Percentiles rank a stretch among this genome's conserved stretches.
These are phyloP conservation scores for Papilio polytes DNA, from an alignment of 1,140 invertebrate species.

Conservation along the genomic window DNA sequence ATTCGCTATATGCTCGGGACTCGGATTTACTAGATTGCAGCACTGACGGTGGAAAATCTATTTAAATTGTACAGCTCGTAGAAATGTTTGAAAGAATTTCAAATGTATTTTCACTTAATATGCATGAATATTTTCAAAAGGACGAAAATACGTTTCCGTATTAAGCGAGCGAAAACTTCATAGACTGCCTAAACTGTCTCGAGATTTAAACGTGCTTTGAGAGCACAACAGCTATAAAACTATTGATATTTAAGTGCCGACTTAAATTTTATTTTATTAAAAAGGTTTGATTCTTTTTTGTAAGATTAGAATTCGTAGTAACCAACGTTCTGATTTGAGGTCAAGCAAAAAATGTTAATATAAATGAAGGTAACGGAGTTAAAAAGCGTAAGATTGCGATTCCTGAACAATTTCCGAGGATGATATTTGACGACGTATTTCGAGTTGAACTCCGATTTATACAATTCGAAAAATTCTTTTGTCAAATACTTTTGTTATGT, in stretches of 20 bases:
- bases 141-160: neutral
- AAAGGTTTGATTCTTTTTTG: neutral
- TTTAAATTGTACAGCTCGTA: constrained; percentile 21
- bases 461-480: neutral
- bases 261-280: no score
- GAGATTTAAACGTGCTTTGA: neutral
- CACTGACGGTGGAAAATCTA: constrained; percentile 20
- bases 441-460: neutral
- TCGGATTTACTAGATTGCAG: constrained; percentile 23
- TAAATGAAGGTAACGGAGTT: neutral
- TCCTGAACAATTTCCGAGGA: constrained; percentile 8
- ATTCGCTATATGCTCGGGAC: constrained; percentile 11
- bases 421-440: constrained; percentile 5
- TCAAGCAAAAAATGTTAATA: neutral
- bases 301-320: neutral
- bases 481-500: neutral
- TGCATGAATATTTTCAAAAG: neutral
- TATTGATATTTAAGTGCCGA: no score
- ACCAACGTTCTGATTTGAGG: neutral
- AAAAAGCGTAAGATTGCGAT: constrained; percentile 20
- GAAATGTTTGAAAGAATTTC: constrained; percentile 14
- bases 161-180: neutral
- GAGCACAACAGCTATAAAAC: no score
- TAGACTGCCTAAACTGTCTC: neutral
- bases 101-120: constrained; percentile 3